Base-by-base conservation (phyloP, 2,797 vertebrate species). In the Fistularia tabacaria region DNA sequence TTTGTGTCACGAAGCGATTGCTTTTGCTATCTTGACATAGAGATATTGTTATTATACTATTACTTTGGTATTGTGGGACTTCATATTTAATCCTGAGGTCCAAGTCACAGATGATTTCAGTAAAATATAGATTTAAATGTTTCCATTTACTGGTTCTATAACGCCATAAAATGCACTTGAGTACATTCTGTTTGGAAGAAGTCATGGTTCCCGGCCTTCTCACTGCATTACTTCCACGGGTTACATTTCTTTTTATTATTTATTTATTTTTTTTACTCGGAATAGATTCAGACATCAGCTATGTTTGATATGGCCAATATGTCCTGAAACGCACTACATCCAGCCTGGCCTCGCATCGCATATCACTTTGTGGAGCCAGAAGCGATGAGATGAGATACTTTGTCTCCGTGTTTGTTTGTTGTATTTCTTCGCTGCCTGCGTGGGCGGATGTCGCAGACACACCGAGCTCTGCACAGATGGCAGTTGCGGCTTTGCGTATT, bases 361-460 rank as follows among this genome's bases (percentile, higher is more conserved):
- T 57, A 59, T 73, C 41, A 46, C 8, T 47, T 46, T 51, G 38
- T 62, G 15, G 46, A 66, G 65, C 63, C 66, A 70, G 59, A 41
- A 52, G 42, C 40, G 45, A 52, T 48, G 49, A 62, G 54, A 66
- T 38, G 49, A 57, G 13, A 25, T 25, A 25, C 25, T 71, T 71
- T 64, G 62, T 78, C 62, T 67, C 62, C 7, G 9, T 51, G 60
- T 67, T 63, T 74, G 58, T 70, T 70, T 71, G 56, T 71, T 76
- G 71, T 57, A 57, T 41, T 50, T 47, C 54, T 55, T 40, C 44
- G 5, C 14, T 43, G 45, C 2, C 10, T 38, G 57, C 49, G 73
- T 68, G 56, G 74, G 76, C 14, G 66, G 59, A 76, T 63, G 67
- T 63, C 10, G 36, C 65, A 25, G 37, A 44, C 15, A 3, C 60